Conservation (phyloP, 2,797 vertebrate genomes). For the Chaenodraco wilsoni region DNA sequence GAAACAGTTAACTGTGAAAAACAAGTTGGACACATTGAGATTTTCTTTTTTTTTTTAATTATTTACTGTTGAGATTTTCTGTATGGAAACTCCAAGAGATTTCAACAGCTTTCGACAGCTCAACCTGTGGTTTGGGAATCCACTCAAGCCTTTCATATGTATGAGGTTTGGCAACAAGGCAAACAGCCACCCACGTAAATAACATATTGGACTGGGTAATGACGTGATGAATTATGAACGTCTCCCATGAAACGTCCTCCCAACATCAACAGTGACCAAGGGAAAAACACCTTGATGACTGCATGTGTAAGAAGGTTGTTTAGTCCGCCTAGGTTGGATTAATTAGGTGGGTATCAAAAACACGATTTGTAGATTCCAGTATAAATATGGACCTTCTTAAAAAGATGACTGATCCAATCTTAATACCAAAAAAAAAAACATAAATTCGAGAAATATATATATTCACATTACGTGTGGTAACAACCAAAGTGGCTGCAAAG, state of each 20-base stretch:
- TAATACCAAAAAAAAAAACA: constrained; percentile 27
- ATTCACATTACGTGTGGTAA: constrained; percentile 2
- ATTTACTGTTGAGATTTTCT: constrained; percentile 78
- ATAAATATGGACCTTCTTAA: constrained; percentile 17
- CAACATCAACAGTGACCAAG: constrained; percentile 77
- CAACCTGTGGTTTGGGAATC: constrained; percentile 79
- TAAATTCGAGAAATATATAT: constrained; percentile 20
- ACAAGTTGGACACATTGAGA: constrained; percentile 78
- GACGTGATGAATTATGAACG: constrained; percentile 81
- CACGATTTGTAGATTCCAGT: constrained; percentile 28
- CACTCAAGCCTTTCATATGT: constrained; percentile 79
- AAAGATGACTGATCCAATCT: constrained; percentile 36
- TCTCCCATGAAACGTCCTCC: constrained; percentile 70
- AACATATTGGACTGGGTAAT: constrained; percentile 84
- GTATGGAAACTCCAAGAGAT: constrained; percentile 77
- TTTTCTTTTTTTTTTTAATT: constrained; percentile 70
- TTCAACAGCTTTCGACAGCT: constrained; percentile 77
- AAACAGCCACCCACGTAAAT: constrained; percentile 82
- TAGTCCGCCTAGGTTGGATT: constrained; percentile 20
- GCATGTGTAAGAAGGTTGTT: constrained; percentile 52
- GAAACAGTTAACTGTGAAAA: constrained; percentile 83
- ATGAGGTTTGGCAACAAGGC: constrained; percentile 80
- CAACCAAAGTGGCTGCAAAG: constrained; percentile 43
- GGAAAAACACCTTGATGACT: constrained; percentile 76
- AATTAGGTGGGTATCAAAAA: constrained; percentile 48